Percentiles rank a stretch among this genome's conserved stretches.
Conservation (phyloP, 2,888 invertebrate species). For the Bimastos eiseni region DNA sequence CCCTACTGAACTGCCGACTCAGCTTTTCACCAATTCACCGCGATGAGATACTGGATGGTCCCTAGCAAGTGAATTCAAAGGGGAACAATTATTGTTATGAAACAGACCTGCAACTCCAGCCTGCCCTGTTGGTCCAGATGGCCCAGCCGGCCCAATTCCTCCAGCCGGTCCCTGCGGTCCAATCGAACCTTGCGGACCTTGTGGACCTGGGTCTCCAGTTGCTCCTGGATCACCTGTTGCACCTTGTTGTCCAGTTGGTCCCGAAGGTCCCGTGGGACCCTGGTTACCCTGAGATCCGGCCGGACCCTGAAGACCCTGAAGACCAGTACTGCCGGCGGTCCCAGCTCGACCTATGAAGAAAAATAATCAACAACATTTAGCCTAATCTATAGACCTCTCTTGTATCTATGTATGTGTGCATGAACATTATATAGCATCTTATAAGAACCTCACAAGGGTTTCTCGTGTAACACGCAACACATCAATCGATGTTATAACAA, state of each 20-base stretch:
- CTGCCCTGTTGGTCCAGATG: constrained; percentile 31
- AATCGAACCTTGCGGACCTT: constrained; percentile 44
- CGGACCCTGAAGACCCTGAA: constrained; percentile 29
- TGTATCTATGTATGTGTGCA: background rate
- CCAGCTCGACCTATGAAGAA: constrained; percentile 28
- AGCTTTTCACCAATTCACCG: no score
- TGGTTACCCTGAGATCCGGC: constrained; percentile 23
- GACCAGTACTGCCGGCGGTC: constrained; percentile 29
- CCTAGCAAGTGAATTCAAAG: background rate
- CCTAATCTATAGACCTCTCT: background rate
- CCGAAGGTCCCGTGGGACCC: constrained; percentile 34
- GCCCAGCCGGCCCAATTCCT: constrained; percentile 38
- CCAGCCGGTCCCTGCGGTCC: constrained; percentile 40
- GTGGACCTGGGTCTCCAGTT: constrained; percentile 43
- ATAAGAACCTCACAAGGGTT: no score
- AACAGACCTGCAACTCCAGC: constrained; percentile 27
- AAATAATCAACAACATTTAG: background rate
- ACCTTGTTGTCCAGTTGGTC: constrained; percentile 28
- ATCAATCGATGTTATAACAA: no score
- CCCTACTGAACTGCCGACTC: no score
- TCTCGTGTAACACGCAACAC: no score
- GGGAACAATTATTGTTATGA: background rate
- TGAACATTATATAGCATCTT: no score
- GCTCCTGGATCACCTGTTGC: constrained; percentile 37
- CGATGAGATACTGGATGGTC: background rate